Percentiles rank a stretch among this genome's conserved stretches.
These are phyloP conservation scores for Ditula angustiorana DNA, from an alignment of 2,888 invertebrate genomes.

Conservation along the genomic window DNA sequence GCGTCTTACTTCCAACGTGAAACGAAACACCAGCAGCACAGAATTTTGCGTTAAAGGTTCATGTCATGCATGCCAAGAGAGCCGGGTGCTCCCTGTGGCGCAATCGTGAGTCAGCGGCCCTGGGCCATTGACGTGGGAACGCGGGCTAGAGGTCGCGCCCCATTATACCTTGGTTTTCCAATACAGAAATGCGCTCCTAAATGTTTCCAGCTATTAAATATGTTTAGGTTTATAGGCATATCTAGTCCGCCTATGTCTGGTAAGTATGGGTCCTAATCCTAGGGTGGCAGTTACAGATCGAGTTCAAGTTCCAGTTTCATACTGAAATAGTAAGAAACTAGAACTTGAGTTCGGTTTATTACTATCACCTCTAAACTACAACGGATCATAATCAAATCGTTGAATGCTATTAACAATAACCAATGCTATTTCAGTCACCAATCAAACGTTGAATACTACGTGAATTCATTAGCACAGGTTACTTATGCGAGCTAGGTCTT, in stretches of 20 bases:
- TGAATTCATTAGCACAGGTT: too few species aligned
- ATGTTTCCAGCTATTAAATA: not conserved
- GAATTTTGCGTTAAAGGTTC: constrained; percentile 51
- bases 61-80: constrained; percentile 68
- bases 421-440: not conserved
- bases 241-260: too few species aligned
- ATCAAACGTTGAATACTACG: not conserved
- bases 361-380: not conserved
- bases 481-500: too few species aligned
- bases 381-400: not conserved
- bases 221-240: too few species aligned
- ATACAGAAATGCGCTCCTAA: not conserved
- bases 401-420: not conserved
- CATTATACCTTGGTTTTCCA: not conserved
- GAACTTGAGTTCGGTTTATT: too few species aligned
- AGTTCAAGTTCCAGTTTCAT: too few species aligned
- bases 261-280: too few species aligned
- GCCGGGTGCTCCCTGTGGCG: constrained; percentile 75
- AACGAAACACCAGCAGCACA: constrained; percentile 51
- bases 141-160: constrained; percentile 49
- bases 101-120: constrained; percentile 70
- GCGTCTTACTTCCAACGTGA: constrained; percentile 42
- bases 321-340: too few species aligned
- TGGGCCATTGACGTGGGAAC: constrained; percentile 71
- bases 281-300: too few species aligned